Evolutionary conservation across 2,888 invertebrate species (phyloP).

Genomic region (Lithophane socia): DNA sequence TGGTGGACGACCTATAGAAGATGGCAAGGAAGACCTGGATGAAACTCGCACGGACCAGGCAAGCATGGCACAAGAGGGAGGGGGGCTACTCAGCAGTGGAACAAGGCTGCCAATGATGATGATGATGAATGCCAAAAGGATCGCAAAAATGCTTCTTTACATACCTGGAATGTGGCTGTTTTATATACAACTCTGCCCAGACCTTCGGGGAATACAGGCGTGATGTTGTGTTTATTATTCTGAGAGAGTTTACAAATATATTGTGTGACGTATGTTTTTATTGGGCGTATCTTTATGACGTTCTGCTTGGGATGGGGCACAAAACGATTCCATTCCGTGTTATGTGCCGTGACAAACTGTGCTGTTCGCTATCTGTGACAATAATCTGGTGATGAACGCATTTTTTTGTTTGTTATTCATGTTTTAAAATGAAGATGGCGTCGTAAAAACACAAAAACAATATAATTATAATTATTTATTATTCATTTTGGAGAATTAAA

Average conservation of each 20-base stretch:
- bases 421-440: conserved; percentile 9
- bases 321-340: conserved; percentile 22
- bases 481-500: background rate
- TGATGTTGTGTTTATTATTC: background rate
- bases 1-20: background rate
- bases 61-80: background rate
- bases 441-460: background rate
- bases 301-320: conserved; percentile 28
- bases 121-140: background rate
- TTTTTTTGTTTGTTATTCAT: conserved; percentile 2
- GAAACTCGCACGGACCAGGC: background rate
- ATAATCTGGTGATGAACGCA: conserved; percentile 36
- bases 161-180: background rate
- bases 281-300: conserved; percentile 39
- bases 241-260: conserved; percentile 5
- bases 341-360: conserved; percentile 52
- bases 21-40: background rate
- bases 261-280: conserved; percentile 35
- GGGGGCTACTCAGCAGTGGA: background rate
- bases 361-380: conserved; percentile 32
- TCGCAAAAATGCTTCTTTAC: background rate
- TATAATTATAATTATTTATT: too few species aligned
- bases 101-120: background rate
- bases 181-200: background rate
- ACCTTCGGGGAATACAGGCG: too few species aligned